Evolutionary conservation across 2,797 vertebrate genomes (phyloP), one percentile per base, ranked within the genome.

Genomic region (Emydoidea blandingii): DNA sequence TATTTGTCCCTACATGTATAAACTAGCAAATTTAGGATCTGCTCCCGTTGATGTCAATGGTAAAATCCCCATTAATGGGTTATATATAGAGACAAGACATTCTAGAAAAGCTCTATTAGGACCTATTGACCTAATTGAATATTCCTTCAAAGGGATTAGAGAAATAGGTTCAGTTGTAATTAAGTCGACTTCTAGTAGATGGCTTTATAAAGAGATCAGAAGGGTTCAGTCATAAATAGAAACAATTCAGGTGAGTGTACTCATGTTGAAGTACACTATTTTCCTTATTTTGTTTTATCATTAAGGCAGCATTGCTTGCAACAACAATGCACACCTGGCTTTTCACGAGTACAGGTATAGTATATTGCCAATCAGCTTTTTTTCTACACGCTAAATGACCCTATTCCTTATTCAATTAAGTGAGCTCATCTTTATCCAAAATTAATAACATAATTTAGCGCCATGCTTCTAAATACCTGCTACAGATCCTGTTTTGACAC

Each of bases 141-240:
- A 78, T 57, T 94, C 88, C 83, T 78, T 47, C 34, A 78, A 79
- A 25, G 80, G 81, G 80, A 56, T 1, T 27, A 76, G 31, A 47
- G 91, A 50, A 74, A 90, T 5, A 9, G 49, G 44, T 90, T 91
- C 82, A 41, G 21, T 59, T 23, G 47, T 5, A 78, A 56, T 2
- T 65, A 49, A 49, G 47, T 78, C 50, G 85, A 47, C 68, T 90
- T 25, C 52, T 49, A 78, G 21, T 56, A 37, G 9, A 37, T 88
- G 78, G 90, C 65, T 87, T 83, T 4, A 85, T 44, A 82, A 95
- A 90, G 10, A 93, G 92, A 56, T 93, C 53, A 72, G 88, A 86
- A 88, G 57, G 85, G 85, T 91, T 93, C 93, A 89, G 72, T 12
- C 85, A 29, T 7, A 12, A 81, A 81, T 1, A 80, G 83, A 59